Evolutionary conservation across 1,140 invertebrate genomes (phyloP).

Genomic region (Eubasilissa regina): DNA sequence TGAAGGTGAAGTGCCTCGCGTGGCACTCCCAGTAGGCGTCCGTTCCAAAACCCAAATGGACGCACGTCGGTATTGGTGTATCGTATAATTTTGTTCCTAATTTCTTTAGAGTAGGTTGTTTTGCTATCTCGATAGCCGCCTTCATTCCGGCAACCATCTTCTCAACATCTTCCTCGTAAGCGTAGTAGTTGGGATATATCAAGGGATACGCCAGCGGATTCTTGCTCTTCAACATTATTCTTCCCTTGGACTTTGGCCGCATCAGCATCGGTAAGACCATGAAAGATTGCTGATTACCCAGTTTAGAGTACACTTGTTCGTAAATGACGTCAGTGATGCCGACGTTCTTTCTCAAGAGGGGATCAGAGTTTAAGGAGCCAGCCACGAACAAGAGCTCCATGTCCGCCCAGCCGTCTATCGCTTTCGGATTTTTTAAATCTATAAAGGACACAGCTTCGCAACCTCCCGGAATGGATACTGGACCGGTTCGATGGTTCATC

Average conservation of each 20-base stretch:
- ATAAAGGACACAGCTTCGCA: conserved; percentile 86
- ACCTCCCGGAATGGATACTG: conserved; percentile 85
- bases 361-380: conserved; percentile 72
- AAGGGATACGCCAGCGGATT: conserved; percentile 84
- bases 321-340: conserved; percentile 75
- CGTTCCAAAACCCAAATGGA: conserved; percentile 75
- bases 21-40: conserved; percentile 85
- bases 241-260: conserved; percentile 83
- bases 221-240: conserved; percentile 77
- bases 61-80: conserved; percentile 77
- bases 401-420: conserved; percentile 79
- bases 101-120: conserved; percentile 74
- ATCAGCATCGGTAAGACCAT: conserved; percentile 81
- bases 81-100: conserved; percentile 76
- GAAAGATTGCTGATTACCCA: conserved; percentile 74
- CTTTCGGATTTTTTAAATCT: conserved; percentile 78
- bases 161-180: conserved; percentile 76
- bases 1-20: conserved; percentile 77
- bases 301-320: conserved; percentile 69
- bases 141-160: conserved; percentile 78
- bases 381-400: conserved; percentile 81
- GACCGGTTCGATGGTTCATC: conserved; percentile 70
- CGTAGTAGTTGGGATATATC: conserved; percentile 88
- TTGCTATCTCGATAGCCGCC: conserved; percentile 73
- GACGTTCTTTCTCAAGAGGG: conserved; percentile 72